Conservation (phyloP, 2,888 invertebrate genomes). For the Ischnus inquisitorius region DNA sequence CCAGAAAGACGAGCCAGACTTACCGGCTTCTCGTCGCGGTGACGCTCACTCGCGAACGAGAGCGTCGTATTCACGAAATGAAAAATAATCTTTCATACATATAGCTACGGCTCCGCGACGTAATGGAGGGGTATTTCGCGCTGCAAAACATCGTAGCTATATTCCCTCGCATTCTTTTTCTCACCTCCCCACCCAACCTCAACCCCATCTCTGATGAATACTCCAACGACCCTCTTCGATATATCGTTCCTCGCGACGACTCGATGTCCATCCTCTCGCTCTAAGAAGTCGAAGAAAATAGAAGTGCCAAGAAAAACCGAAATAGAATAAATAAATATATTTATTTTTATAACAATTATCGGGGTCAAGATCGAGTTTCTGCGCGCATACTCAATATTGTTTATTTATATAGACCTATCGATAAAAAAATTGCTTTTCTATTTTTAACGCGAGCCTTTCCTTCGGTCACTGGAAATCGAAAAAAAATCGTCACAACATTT, state of each 20-base stretch:
- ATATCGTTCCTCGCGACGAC: conserved; percentile 34
- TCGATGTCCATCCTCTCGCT: conserved; percentile 70
- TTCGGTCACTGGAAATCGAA: neutral
- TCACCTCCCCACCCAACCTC: conserved; percentile 57
- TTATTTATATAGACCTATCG: neutral
- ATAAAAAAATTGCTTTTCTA: neutral
- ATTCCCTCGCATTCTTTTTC: conserved; percentile 71
- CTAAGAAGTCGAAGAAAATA: conserved; percentile 76
- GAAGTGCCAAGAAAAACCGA: conserved; percentile 42
- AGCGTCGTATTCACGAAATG: conserved; percentile 73
- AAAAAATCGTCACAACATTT: neutral
- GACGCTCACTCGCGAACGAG: conserved; percentile 41
- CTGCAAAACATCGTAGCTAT: conserved; percentile 79
- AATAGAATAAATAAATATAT: neutral
- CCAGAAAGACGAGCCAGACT: conserved; percentile 56
- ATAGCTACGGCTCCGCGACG: conserved; percentile 77
- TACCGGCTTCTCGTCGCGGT: conserved; percentile 64
- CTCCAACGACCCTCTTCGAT: conserved; percentile 53
- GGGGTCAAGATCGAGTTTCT: neutral
- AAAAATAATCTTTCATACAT: conserved; percentile 82
- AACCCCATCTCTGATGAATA: conserved; percentile 64
- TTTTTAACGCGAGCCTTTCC: neutral
- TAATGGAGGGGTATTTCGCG: conserved; percentile 84
- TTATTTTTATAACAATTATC: neutral
- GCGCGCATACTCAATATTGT: neutral